phyloP scores from a whole-genome alignment of 2,888 invertebrate genomes.

The Ochropleura plecta region DNA sequence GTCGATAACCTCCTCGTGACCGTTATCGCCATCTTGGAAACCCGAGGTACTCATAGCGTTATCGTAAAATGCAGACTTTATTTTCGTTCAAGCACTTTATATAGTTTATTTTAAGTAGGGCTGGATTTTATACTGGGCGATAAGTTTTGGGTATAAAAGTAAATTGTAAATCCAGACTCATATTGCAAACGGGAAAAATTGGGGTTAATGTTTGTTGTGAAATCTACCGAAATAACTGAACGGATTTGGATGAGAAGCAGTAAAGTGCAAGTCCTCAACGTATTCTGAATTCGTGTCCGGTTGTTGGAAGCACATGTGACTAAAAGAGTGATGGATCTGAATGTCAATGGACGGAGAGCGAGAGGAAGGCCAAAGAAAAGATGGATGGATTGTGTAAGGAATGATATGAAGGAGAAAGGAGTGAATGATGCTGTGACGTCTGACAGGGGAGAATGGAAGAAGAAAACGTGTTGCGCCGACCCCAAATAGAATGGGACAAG shows the following conservation, averaged over 20 bases:
- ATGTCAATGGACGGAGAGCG: too few species aligned
- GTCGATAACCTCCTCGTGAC: conserved; percentile 45
- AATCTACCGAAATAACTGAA: neutral
- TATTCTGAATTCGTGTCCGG: neutral
- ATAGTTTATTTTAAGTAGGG: conserved; percentile 32
- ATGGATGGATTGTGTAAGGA: too few species aligned
- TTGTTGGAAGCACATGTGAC: neutral
- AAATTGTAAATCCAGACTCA: conserved; percentile 30
- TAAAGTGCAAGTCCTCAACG: neutral
- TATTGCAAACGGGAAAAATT: conserved; percentile 10
- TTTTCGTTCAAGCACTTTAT: conserved; percentile 42
- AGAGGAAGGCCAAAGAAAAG: too few species aligned
- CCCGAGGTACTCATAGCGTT: conserved; percentile 39
- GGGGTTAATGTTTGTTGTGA: conserved; percentile 12
- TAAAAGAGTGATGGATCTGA: too few species aligned
- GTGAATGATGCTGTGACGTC: too few species aligned
- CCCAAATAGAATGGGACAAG: too few species aligned
- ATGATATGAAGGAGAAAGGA: too few species aligned
- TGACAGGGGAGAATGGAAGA: too few species aligned
- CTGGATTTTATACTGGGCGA: conserved; percentile 27
- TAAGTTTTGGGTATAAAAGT: conserved; percentile 34
- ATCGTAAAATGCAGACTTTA: conserved; percentile 54
- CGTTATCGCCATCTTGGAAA: conserved; percentile 50
- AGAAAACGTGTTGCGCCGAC: too few species aligned
- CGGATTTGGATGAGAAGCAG: neutral